Base-by-base conservation (phyloP, 2,888 invertebrate species). In the Ectobius pallidus region DNA sequence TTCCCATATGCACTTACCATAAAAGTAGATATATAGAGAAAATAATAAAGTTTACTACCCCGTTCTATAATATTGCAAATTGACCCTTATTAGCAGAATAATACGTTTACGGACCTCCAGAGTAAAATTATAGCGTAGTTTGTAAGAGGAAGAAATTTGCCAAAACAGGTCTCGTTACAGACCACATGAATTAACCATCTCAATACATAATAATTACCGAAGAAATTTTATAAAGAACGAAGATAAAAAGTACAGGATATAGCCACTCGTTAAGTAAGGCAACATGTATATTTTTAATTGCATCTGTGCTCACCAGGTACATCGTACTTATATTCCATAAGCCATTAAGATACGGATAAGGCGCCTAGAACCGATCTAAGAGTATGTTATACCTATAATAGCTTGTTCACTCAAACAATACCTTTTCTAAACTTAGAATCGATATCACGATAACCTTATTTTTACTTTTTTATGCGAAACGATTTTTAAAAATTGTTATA, bases 281-380 rank as follows among this genome's bases (percentile, higher is more conserved):
- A 58, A 2, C 58, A 55, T 55, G 55, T 25, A 58, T 30, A 58
- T 58, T 30, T 58, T 58, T 58, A 58, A 58, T 58, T 58, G 30
- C 58, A 14, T 25, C 4, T 34, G 34, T 34, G 34, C 11, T 34
- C 34, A 34, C 6, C 7, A 34, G 34, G 34, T 11, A 34, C 34
- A 34, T 7, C 34, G 11, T 34, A 7, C 7, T 32, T 30, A n/a
- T 14, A n/a, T 58, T 58, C n/a, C 30, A 30, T 6, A 20, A 58
- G n/a, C 58, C 58, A 58, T 58, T 58, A 58, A 30, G 58, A 58
- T n/a, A 16, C 7, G 58, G 58, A 30, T 30, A 58, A 30, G 25
- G 14, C 14, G 3, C 7, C 22, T 4, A 6, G 22, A 20, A 20
- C 2, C 14, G 7, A 34, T 11, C 34, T 7, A 7, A 11, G 34